Conservation (phyloP, 2,888 invertebrate species). For the Harmothoe impar region DNA sequence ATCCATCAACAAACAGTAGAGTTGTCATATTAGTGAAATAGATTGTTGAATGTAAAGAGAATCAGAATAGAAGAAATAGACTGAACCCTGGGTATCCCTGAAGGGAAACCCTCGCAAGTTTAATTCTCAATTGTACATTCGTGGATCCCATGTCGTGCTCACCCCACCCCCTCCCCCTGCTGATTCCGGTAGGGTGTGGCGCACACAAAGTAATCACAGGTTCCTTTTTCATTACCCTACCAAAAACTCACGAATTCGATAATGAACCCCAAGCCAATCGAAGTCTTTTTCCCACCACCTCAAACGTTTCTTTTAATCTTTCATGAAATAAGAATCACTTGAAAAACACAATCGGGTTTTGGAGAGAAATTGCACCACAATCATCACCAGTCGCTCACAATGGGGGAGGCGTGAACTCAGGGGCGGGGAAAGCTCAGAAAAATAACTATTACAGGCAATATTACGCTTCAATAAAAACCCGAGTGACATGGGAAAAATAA, state of each 20-base stretch:
- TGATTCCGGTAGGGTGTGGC: too few species aligned
- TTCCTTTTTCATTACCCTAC: neutral
- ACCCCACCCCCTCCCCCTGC: too few species aligned
- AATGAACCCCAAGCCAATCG: constrained; percentile 20
- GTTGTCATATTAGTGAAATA: too few species aligned
- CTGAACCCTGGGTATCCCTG: too few species aligned
- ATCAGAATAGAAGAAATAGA: too few species aligned
- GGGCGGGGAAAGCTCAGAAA: neutral
- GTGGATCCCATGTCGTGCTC: too few species aligned
- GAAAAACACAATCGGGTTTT: constrained; percentile 16
- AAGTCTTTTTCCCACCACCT: constrained; percentile 2
- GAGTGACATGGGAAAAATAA: neutral
- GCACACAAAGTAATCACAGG: neutral
- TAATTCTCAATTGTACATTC: too few species aligned
- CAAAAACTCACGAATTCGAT: neutral
- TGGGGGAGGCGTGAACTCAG: neutral
- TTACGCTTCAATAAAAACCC: constrained; percentile 18
- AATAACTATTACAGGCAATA: constrained; percentile 37
- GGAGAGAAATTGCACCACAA: constrained; percentile 33
- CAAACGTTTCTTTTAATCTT: constrained; percentile 37
- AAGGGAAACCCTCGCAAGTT: too few species aligned
- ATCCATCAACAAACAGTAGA: too few species aligned
- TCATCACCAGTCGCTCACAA: neutral
- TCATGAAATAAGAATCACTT: neutral
- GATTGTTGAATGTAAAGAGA: too few species aligned